Evolutionary conservation across 2,888 invertebrate genomes (phyloP).

Genomic region (Cloeon dipterum): DNA sequence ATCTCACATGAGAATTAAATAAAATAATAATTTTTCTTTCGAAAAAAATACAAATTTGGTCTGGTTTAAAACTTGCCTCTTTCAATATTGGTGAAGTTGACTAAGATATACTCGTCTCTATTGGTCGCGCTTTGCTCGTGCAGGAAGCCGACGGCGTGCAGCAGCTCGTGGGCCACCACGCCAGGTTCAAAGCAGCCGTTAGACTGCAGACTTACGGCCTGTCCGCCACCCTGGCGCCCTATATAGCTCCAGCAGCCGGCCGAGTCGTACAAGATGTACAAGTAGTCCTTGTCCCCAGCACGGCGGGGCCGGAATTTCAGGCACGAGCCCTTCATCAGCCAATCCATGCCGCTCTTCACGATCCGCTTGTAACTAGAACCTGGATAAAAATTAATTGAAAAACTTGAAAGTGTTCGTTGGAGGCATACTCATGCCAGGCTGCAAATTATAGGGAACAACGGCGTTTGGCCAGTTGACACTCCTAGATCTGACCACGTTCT

Average conservation of each 20-base stretch:
- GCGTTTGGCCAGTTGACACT: constrained; percentile 26
- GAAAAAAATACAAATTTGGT: no score
- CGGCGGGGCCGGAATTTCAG: constrained; percentile 34
- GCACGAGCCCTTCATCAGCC: constrained; percentile 30
- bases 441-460: constrained; percentile 28
- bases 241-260: constrained; percentile 44
- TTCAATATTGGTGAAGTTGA: constrained; percentile 47
- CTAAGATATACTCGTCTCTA: constrained; percentile 49
- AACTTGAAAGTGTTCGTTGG: no score
- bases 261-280: constrained; percentile 23
- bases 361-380: no score
- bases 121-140: constrained; percentile 63
- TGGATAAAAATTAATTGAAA: no score
- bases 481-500: constrained; percentile 22
- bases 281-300: constrained; percentile 28
- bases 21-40: no score
- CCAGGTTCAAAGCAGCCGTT: constrained; percentile 25
- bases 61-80: constrained; percentile 19
- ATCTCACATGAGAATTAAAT: no score
- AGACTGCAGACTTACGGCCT: constrained; percentile 27
- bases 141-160: constrained; percentile 60
- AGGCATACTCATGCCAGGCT: constrained; percentile 26
- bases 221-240: constrained; percentile 33
- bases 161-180: constrained; percentile 50
- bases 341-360: constrained; percentile 27